phyloP scores from a whole-genome alignment of 1,140 invertebrate species.

The Nasonia longicornis region DNA sequence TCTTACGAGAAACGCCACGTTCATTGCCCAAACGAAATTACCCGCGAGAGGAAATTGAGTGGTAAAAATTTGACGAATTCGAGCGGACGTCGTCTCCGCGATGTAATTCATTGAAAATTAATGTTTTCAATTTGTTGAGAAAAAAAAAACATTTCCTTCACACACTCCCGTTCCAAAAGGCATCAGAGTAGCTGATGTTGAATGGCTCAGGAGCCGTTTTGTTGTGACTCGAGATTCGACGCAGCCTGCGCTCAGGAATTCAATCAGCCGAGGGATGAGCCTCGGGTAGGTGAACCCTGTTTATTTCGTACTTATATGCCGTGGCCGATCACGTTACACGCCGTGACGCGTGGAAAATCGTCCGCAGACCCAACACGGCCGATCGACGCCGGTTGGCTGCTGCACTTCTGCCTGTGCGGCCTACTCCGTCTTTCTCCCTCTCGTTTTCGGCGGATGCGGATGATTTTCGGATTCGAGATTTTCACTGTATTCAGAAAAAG shows the following conservation, averaged over 20 bases:
- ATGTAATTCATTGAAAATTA: too few species aligned
- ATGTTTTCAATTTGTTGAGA: too few species aligned
- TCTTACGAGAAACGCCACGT: neutral
- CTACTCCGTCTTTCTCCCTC: neutral
- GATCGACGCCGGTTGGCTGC: neutral
- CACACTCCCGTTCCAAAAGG: neutral
- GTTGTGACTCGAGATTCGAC: slow-evolving; percentile 6
- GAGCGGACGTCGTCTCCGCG: too few species aligned
- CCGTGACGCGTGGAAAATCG: slow-evolving; percentile 22
- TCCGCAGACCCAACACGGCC: neutral
- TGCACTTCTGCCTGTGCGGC: neutral
- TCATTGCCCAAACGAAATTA: neutral
- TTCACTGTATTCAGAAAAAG: too few species aligned
- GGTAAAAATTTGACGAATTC: too few species aligned
- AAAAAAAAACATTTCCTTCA: too few species aligned
- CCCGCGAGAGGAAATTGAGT: too few species aligned
- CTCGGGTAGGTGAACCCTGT: slow-evolving; percentile 9
- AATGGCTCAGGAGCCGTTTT: slow-evolving; percentile 1
- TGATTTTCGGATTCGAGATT: neutral
- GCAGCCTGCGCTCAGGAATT: neutral
- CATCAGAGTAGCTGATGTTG: neutral
- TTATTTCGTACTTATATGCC: slow-evolving; percentile 21
- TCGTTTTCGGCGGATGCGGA: neutral
- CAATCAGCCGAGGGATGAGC: slow-evolving; percentile 11
- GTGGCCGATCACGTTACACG: slow-evolving; percentile 17